These are phyloP conservation scores for Psylliodes chrysocephalus DNA, from an alignment of 2,888 invertebrate species.

Conservation along the genomic window DNA sequence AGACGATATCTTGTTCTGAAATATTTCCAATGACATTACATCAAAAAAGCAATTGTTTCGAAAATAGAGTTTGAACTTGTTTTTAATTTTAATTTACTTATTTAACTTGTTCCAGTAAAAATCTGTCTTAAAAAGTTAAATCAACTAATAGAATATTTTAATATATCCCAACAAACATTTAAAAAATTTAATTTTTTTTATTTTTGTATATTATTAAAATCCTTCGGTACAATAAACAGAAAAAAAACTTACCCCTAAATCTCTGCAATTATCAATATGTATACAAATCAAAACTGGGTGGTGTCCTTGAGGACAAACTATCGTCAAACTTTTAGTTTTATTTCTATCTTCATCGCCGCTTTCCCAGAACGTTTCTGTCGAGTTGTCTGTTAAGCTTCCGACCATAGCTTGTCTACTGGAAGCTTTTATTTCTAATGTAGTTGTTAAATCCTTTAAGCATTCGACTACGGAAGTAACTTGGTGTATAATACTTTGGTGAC, in stretches of 20 bases:
- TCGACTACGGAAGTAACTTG: conserved; percentile 70
- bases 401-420: conserved; percentile 96
- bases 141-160: too few relatives aligned
- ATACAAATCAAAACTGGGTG: conserved; percentile 82
- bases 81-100: too few relatives aligned
- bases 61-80: too few relatives aligned
- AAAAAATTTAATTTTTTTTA: too few relatives aligned
- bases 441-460: conserved; percentile 79
- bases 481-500: conserved; percentile 59
- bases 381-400: conserved; percentile 90
- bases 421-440: conserved; percentile 81
- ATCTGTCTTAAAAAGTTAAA: too few relatives aligned
- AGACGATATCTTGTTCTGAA: conserved; percentile 88
- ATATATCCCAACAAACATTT: too few relatives aligned
- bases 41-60: too few relatives aligned
- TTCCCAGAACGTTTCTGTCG: conserved; percentile 99
- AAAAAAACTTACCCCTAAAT: conserved; percentile 77
- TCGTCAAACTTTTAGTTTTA: conserved; percentile 86
- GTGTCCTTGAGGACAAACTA: conserved; percentile 72
- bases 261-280: conserved; percentile 94
- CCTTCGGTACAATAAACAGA: too few relatives aligned
- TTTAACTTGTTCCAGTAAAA: too few relatives aligned
- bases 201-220: too few relatives aligned
- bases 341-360: conserved; percentile 97
- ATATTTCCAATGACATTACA: conserved; percentile 44